These are phyloP conservation scores for Tenebrio molitor DNA, from an alignment of 1,140 invertebrate species.

Conservation along the genomic window DNA sequence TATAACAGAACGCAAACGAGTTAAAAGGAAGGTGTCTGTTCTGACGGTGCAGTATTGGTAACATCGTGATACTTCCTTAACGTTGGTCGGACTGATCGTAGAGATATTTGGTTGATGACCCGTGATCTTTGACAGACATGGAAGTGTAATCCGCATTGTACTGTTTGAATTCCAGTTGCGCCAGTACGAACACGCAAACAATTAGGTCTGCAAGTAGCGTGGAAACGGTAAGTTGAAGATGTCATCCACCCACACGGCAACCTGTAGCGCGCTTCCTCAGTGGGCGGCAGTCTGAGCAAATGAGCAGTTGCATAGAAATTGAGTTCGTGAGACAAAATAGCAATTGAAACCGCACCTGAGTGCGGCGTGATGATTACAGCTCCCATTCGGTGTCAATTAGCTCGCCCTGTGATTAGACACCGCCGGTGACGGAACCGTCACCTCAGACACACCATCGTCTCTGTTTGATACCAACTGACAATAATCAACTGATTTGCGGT, in stretches of 20 bases:
- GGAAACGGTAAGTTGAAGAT: conserved; percentile 39
- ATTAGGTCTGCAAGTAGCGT: conserved; percentile 34
- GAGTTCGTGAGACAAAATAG: conserved; percentile 63
- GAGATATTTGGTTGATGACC: conserved; percentile 24
- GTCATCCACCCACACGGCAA: conserved; percentile 50
- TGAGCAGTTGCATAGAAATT: conserved; percentile 62
- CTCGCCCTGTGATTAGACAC: conserved; percentile 62
- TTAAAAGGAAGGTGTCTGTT: conserved; percentile 36
- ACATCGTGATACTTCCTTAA: background rate
- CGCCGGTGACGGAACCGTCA: conserved; percentile 55
- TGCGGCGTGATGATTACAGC: conserved; percentile 61
- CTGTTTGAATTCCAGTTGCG: conserved; percentile 13
- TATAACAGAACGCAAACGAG: background rate
- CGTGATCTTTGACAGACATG: background rate
- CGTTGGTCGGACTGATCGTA: background rate
- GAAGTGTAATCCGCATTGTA: conserved; percentile 10
- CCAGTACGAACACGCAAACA: conserved; percentile 16
- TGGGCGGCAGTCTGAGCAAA: conserved; percentile 54
- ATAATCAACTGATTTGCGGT: conserved; percentile 32
- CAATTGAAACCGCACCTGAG: conserved; percentile 62
- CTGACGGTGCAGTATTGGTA: conserved; percentile 31
- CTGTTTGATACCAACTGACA: conserved; percentile 11
- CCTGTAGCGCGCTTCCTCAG: conserved; percentile 53
- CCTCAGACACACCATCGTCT: conserved; percentile 3
- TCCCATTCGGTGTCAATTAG: conserved; percentile 64